These are phyloP conservation scores for Mungos mungo DNA, from an alignment of 2,113 vertebrate species.

Conservation along the genomic window DNA sequence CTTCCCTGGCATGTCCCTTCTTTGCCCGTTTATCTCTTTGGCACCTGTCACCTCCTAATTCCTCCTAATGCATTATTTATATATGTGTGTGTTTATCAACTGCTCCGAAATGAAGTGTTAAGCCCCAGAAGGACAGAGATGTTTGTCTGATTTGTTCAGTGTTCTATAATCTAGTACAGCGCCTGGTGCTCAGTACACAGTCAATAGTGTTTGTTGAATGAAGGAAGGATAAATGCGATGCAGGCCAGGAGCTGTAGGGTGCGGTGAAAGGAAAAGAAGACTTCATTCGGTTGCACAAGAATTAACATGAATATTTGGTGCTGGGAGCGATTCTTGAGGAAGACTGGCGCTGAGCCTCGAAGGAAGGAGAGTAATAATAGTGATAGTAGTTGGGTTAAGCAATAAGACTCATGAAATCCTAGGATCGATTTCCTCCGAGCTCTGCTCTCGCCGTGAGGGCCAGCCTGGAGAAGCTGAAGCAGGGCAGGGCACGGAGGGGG, in stretches of 20 bases:
- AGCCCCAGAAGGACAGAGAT: not conserved
- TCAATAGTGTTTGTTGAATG: not conserved
- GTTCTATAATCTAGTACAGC: not conserved
- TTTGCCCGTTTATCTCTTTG: not conserved
- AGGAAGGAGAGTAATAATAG: not conserved
- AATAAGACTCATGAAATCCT: not conserved
- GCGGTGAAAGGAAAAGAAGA: not conserved
- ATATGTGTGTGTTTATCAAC: accelerated
- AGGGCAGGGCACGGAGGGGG: not conserved
- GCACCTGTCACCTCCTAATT: not conserved
- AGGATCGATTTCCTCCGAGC: not conserved
- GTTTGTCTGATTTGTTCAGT: not conserved
- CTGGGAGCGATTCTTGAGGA: not conserved
- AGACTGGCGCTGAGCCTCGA: not conserved
- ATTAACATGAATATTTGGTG: accelerated
- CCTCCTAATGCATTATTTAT: not conserved
- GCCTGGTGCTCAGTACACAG: not conserved
- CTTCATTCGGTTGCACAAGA: no score
- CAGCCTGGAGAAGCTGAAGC: not conserved
- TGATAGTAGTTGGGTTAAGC: not conserved
- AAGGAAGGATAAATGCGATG: not conserved
- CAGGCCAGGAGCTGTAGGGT: not conserved
- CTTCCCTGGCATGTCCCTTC: no score
- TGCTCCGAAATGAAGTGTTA: not conserved
- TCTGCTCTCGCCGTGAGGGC: no score